These are phyloP conservation scores for Mus musculus DNA, from an alignment of 2,113 vertebrate species.

Conservation along the genomic window GRCm39 chr3:101875501-101876000, in stretches of 20 bases:
- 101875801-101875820: not conserved
- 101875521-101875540: not conserved
- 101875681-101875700: not conserved
- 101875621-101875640: not conserved
- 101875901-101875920: not conserved
- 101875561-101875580: not conserved
- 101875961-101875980: not conserved
- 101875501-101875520: not conserved
- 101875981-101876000: not conserved
- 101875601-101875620: not conserved
- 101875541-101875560: not conserved
- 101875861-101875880: not conserved
- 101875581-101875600: not conserved
- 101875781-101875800: not conserved
- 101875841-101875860: not conserved
- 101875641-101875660: not conserved
- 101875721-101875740: too few species aligned
- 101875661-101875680: not conserved
- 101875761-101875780: not conserved
- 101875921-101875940: not conserved
- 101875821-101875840: not conserved
- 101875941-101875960: not conserved
- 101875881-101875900: not conserved
- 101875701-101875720: not conserved
- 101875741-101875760: not conserved